A percentile compares a stretch with the other conserved stretches of the same genome.
These are phyloP conservation scores for Seriola quinqueradiata DNA, from an alignment of 2,113 vertebrate genomes.

Conservation along the genomic window DNA sequence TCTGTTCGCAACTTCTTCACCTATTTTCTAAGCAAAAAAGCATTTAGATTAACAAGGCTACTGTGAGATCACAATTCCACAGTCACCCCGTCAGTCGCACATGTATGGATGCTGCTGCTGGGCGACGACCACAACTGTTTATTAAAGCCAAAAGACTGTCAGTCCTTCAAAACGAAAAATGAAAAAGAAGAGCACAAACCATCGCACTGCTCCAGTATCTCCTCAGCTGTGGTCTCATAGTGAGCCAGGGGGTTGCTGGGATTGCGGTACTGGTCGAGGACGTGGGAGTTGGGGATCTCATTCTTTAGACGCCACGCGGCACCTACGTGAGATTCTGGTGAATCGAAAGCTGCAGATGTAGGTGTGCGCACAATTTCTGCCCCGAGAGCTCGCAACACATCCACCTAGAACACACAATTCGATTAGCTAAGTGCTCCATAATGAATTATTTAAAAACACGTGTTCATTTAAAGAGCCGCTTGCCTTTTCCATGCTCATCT, in stretches of 20 bases:
- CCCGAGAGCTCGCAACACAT: conserved; percentile 89
- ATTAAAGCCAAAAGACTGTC: too few species aligned
- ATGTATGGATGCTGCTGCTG: too few species aligned
- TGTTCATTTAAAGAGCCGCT: background rate
- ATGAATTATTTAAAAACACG: background rate
- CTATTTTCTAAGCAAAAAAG: too few species aligned
- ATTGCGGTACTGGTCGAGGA: conserved; percentile 93
- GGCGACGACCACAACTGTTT: too few species aligned
- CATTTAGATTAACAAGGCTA: too few species aligned
- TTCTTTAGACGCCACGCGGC: conserved; percentile 92
- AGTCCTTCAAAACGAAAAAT: too few species aligned
- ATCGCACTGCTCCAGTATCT: conserved; percentile 92
- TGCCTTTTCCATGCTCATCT: conserved; percentile 95
- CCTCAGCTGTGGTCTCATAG: conserved; percentile 93
- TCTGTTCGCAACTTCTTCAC: too few species aligned
- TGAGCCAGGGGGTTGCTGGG: conserved; percentile 91
- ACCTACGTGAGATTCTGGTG: conserved; percentile 91
- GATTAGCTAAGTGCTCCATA: too few species aligned
- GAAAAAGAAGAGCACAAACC: conserved; percentile 82
- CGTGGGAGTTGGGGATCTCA: conserved; percentile 91
- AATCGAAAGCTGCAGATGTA: conserved; percentile 91
- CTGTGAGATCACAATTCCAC: too few species aligned
- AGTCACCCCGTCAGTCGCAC: too few species aligned
- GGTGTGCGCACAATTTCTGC: conserved; percentile 94
- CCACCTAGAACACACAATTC: conserved; percentile 82